A percentile compares a stretch with the other conserved stretches of the same genome.
Conservation (phyloP, 2,797 vertebrate species). For the Crenichthys baileyi region DNA sequence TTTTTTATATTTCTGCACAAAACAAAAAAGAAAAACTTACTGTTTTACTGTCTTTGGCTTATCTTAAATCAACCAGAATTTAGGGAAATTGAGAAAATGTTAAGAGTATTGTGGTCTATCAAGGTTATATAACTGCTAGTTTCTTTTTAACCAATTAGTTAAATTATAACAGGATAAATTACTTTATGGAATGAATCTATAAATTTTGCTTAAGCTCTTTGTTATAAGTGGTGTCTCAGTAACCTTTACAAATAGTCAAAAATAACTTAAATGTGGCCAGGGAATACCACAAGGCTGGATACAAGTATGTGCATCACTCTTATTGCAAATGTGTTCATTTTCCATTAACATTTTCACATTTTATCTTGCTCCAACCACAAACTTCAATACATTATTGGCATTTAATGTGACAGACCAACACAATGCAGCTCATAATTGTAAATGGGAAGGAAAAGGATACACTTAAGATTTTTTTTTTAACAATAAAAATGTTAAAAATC, state of each 20-base stretch:
- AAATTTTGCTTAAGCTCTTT: not conserved
- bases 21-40: not conserved
- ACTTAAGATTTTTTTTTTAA: not conserved
- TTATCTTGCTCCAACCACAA: not conserved
- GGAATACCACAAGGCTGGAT: not conserved
- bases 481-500: not conserved
- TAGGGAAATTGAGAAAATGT: not conserved
- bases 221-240: not conserved
- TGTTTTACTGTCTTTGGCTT: not conserved
- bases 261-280: not conserved
- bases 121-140: too few relatives aligned
- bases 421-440: not conserved
- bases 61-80: not conserved
- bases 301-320: not conserved
- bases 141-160: not conserved
- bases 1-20: conserved; percentile 1
- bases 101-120: too few relatives aligned
- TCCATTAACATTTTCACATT: not conserved
- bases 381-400: not conserved
- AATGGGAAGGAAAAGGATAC: not conserved
- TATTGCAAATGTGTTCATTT: not conserved
- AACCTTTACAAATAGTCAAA: not conserved
- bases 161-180: not conserved
- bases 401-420: not conserved
- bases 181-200: not conserved